Base-by-base conservation (phyloP, 1,140 invertebrate species). In the Drosophila novamexicana region DNA sequence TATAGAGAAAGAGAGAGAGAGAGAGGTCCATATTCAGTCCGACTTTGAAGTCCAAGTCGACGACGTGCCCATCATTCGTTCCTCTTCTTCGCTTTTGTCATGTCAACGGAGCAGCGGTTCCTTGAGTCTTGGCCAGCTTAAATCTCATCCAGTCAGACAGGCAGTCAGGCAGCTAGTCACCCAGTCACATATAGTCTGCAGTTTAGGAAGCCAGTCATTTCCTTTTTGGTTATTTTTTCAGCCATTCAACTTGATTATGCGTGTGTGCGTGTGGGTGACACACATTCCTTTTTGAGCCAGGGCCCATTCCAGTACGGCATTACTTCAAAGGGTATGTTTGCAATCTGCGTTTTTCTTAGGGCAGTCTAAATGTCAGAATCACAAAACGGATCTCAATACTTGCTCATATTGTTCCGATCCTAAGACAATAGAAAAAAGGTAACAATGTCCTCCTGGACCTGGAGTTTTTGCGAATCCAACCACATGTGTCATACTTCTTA, bases 11-110 rank as follows among this genome's bases (percentile, higher is more conserved):
- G 4, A 40, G 56, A 56, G 37, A 70, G 29, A n/a, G 50, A 50
- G 49, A 66, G 61, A 50, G 22, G 22, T 62, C 64, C 64, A 57
- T 52, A 39, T 39, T 40, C 54, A 61, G 34, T 29, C 76, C 72
- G 85, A 90, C 84, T 88, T 90, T 88, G 84, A 88, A 84, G 85
- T 90, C 84, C 45, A 59, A 12, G 34, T 40, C 56, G 58, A 54
- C 56, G 45, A 66, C 64, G 54, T 73, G 58, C 49, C 42, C 65
- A 66, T 68, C 65, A 74, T 68, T 68, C 56, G 62, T 66, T 56
- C 64, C 57, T 68, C 65, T 67, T 61, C 49, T 39, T 47, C 42
- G 68, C 73, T 58, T 75, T 72, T 75, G 73, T 72, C 68, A 72
- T 76, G 69, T 76, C 68, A 76, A 61, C 58, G 70, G 40, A 57